Base-by-base conservation (phyloP, 2,113 vertebrate genomes). In the Telmatochromis brichardi region DNA sequence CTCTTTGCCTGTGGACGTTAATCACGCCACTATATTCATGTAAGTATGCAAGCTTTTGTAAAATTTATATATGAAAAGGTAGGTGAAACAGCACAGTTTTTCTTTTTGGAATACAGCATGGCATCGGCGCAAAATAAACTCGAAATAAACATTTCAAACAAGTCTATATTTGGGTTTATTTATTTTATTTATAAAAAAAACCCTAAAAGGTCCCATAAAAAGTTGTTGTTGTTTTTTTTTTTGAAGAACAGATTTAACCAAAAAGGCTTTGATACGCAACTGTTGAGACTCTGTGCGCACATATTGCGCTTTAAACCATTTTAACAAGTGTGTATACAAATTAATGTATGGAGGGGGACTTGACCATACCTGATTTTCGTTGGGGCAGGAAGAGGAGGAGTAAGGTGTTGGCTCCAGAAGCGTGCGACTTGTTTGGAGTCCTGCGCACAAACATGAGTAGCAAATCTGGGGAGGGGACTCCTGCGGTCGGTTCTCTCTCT, bases 401-500 rank as follows among this genome's bases (percentile, higher is more conserved):
- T 83, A n/a, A 83, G 28, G 73, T 33, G 45, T 31, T 50, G n/a
- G 81, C 54, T 82, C 40, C 50, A 35, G 68, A 86, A 87, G 68
- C 45, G 80, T 35, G 90, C 87, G 68, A 85, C 53, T 73, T 7
- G 79, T 58, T 90, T 86, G 85, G 91, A 91, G 86, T 91, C 26
- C 28, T 31, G 90, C 92, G 90, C 86, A 15, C 83, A 57, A 86
- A 45, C 86, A 85, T 79, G 90, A 79, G 54, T 57, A 47, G 85
- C 33, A 31, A 73, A 65, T 81, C 68, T 80, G 35, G 92, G 90
- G 92, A 92, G 95, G 94, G 92, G 19, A 93, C 91, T 82, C 71
- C 63, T n/a, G 84, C 54, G 2, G 45, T 86, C 35, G 10, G 11
- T 63, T 50, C 19, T 73, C 53, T 45, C 90, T 76, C 60, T 15